Conservation (phyloP, 1,140 invertebrate genomes). For the Zaprionus ornatus region DNA sequence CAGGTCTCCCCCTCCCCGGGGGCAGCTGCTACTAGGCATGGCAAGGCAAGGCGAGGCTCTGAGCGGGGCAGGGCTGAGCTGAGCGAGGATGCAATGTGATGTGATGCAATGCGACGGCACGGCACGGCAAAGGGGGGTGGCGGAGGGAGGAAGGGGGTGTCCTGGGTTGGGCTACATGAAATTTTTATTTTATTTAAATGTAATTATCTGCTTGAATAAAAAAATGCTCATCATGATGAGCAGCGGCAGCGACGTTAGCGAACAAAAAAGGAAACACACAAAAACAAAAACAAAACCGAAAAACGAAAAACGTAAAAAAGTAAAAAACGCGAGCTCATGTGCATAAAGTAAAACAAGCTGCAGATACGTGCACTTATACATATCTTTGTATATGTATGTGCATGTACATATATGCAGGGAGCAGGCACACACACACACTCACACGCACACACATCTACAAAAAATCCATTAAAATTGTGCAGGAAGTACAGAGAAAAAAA, state of each 20-base stretch:
- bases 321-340: constrained; percentile 46
- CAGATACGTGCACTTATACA: constrained; percentile 33
- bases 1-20: neutral
- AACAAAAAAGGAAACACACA: constrained; percentile 22
- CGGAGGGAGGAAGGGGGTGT: neutral
- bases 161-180: constrained; percentile 64
- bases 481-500: constrained; percentile 70
- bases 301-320: constrained; percentile 20
- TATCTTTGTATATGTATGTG: neutral
- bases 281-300: constrained; percentile 10
- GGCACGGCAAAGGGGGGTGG: neutral
- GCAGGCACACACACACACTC: neutral
- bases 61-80: neutral
- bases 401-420: neutral
- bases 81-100: neutral
- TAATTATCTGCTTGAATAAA: constrained; percentile 82
- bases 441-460: constrained; percentile 35
- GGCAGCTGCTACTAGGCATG: constrained; percentile 21
- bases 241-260: constrained; percentile 28
- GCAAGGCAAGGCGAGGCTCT: constrained; percentile 3
- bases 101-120: neutral
- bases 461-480: constrained; percentile 81
- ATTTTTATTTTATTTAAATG: constrained; percentile 83
- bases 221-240: constrained; percentile 81
- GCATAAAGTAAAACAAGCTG: constrained; percentile 59